A percentile compares a stretch with the other conserved stretches of the same genome.
Conservation (phyloP, 2,113 vertebrate genomes). For the Pygoscelis antarcticus region DNA sequence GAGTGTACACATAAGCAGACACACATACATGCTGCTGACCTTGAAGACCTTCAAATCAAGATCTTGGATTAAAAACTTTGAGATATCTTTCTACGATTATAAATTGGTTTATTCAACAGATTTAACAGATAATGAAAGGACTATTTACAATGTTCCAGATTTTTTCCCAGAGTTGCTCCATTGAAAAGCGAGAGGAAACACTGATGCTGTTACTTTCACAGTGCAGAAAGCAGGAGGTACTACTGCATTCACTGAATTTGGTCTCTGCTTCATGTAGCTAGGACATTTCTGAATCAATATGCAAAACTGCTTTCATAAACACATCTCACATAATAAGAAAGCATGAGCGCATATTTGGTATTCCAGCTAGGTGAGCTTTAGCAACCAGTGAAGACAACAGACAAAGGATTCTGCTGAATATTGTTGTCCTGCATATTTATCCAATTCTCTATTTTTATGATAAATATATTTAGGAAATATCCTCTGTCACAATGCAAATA, state of each 20-base stretch:
- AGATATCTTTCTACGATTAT: background rate
- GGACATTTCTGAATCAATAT: background rate
- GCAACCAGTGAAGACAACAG: background rate
- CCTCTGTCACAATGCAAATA: background rate
- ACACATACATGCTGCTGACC: background rate
- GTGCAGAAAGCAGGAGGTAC: background rate
- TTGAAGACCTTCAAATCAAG: background rate
- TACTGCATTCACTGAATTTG: background rate
- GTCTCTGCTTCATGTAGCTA: background rate
- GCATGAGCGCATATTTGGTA: background rate
- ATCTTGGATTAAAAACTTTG: background rate
- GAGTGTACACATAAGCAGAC: background rate
- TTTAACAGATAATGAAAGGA: background rate
- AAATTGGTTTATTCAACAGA: background rate
- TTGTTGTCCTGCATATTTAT: background rate
- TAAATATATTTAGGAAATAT: background rate
- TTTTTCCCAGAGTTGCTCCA: background rate
- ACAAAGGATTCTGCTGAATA: background rate
- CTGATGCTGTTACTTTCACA: background rate
- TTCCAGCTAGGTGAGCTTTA: background rate
- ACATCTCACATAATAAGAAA: background rate
- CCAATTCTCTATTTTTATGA: background rate
- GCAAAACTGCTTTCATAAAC: background rate
- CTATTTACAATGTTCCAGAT: background rate
- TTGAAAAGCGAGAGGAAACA: background rate